Percentiles rank a stretch among this genome's conserved stretches.
Conservation (phyloP, 2,113 vertebrate genomes). For the Patagioenas fasciata region DNA sequence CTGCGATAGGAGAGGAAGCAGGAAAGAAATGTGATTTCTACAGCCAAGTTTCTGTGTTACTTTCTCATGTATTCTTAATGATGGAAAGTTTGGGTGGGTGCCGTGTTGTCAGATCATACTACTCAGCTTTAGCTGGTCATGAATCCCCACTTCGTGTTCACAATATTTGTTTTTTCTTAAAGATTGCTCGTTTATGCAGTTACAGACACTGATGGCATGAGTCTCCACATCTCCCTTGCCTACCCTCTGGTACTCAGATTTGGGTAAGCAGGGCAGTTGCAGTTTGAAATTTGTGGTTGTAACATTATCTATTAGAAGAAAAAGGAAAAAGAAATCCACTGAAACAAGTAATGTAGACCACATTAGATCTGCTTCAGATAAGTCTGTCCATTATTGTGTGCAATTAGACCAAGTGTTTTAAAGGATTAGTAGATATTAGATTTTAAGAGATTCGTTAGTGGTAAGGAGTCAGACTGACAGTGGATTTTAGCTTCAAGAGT, state of each 20-base stretch:
- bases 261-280: background rate
- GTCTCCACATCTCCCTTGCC: background rate
- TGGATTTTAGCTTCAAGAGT: background rate
- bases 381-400: background rate
- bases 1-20: background rate
- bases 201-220: background rate
- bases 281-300: background rate
- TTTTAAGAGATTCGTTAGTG: background rate
- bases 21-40: background rate
- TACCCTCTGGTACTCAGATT: background rate
- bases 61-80: background rate
- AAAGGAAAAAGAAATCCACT: background rate
- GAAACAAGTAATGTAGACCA: background rate
- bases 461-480: background rate
- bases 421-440: background rate
- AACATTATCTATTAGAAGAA: background rate
- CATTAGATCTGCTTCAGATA: background rate
- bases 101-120: background rate
- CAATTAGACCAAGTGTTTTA: background rate
- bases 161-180: background rate
- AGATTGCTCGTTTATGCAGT: background rate
- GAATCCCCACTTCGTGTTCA: fast-evolving
- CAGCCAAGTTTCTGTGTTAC: background rate
- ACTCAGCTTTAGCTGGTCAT: background rate
- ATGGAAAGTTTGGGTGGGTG: background rate